Percentiles rank a stretch among this genome's conserved stretches.
Evolutionary conservation across 1,140 invertebrate genomes (phyloP).

Genomic region (Hyposmocoma kahamanoa): DNA sequence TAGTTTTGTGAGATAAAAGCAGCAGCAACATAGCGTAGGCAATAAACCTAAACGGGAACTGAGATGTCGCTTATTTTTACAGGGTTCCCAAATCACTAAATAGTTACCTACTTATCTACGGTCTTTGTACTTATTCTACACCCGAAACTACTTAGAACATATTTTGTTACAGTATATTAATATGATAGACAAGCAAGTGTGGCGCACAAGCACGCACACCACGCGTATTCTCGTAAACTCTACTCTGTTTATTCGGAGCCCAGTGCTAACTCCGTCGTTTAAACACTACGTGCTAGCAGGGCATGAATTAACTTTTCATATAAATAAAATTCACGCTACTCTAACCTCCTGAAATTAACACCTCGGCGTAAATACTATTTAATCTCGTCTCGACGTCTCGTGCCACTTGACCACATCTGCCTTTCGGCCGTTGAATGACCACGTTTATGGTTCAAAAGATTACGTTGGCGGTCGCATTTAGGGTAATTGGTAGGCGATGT

Average conservation of each 20-base stretch:
- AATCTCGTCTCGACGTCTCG: conserved; percentile 53
- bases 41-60: too few relatives aligned
- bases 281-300: conserved; percentile 67
- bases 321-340: conserved; percentile 73
- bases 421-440: conserved; percentile 34
- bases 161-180: too few relatives aligned
- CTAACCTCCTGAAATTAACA: conserved; percentile 73
- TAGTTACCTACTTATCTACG: too few relatives aligned
- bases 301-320: conserved; percentile 73
- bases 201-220: conserved; percentile 27
- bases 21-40: too few relatives aligned
- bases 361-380: conserved; percentile 68
- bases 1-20: too few relatives aligned
- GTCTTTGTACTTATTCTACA: too few relatives aligned
- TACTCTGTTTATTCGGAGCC: conserved; percentile 63
- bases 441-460: conserved; percentile 23
- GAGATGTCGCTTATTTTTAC: too few relatives aligned
- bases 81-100: too few relatives aligned
- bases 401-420: conserved; percentile 41
- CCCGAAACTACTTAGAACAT: too few relatives aligned
- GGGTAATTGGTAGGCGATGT: conserved; percentile 20
- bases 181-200: too few relatives aligned
- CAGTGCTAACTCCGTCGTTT: conserved; percentile 68
- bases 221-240: conserved; percentile 9
- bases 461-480: conserved; percentile 13